These are phyloP conservation scores for Poecilobothrus nobilitatus DNA, from an alignment of 2,888 invertebrate species.

Conservation along the genomic window DNA sequence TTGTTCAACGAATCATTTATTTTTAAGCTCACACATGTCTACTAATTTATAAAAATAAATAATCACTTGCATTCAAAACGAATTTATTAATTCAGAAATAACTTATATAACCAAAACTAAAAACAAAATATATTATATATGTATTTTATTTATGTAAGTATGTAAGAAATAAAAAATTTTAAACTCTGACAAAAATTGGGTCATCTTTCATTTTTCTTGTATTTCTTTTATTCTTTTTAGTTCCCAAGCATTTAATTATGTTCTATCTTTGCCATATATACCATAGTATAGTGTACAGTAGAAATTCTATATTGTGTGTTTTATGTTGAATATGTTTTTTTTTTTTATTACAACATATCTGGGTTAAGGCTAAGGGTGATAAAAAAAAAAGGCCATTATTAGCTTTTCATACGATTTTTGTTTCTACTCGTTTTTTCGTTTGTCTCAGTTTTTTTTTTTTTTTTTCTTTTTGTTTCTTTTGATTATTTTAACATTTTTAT, in stretches of 20 bases:
- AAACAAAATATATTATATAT: too few species aligned
- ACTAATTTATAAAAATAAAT: too few species aligned
- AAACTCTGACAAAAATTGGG: not conserved
- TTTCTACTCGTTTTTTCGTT: constrained; percentile 11
- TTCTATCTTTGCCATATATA: not conserved
- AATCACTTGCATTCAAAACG: too few species aligned
- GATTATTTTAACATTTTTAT: constrained; percentile 9
- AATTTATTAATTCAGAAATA: too few species aligned
- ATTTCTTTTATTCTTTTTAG: not conserved
- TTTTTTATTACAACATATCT: not conserved
- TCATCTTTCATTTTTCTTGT: not conserved
- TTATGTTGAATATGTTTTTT: not conserved
- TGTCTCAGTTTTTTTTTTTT: constrained; percentile 7
- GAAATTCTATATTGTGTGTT: not conserved
- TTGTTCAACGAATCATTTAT: too few species aligned
- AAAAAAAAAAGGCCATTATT: constrained; percentile 1
- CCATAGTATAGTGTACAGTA: not conserved
- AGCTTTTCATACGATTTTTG: constrained; percentile 1
- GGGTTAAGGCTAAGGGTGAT: constrained; percentile 6
- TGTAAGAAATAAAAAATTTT: not conserved
- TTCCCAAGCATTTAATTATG: not conserved
- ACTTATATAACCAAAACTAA: too few species aligned
- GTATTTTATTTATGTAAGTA: too few species aligned
- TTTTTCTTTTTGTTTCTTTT: constrained; percentile 8
- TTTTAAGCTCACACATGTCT: too few species aligned